Base-by-base conservation (phyloP, 1,140 invertebrate species). In the Heterodera schachtii region DNA sequence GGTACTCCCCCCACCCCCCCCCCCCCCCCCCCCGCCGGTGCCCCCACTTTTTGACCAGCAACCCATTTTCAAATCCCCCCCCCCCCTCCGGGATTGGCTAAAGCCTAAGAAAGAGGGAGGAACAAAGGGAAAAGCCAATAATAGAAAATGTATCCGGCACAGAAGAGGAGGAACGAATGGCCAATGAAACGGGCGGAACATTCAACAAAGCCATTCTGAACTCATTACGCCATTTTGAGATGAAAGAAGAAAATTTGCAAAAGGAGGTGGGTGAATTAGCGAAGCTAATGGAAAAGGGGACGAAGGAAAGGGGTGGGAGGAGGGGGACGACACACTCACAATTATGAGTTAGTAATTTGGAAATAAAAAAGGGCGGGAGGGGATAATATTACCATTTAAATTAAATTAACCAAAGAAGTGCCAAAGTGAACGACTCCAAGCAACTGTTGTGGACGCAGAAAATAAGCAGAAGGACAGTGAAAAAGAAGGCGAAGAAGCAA, bases 171-270 rank as follows among this genome's bases (percentile, higher is more conserved):
- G 21, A 78, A 49, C 16, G 70, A n/a, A n/a, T 78, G 57, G 21
- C 60, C 7, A 70, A 64, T 46, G 60, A 64, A 64, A 41, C 47
- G 76, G 31, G 43, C 3, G 76, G 76, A 7, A 52, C 70, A 16
- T 78, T 78, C n/a, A 78, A 78, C 8, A 64, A 67, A 11, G 44
- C 60, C 6, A 11, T 78, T 43, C 66, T 78, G 76, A 19, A 70
- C 19, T 78, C 76, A 1, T 46, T 78, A 44, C 43, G 60, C 49
- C 57, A 78, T 64, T 69, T 47, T 21, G 76, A 46, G 31, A 70
- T 71, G 31, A 46, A 21, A 64, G 3, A 31, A 16, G 8, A 31
- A 9, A 69, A 78, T 46, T n/a, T n/a, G n/a, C n/a, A n/a, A n/a
- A n/a, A n/a, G n/a, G n/a, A n/a, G n/a, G n/a, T n/a, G n/a, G n/a